Percentiles rank a stretch among this genome's conserved stretches.
These are phyloP conservation scores for Euleptes europaea DNA, from an alignment of 2,113 vertebrate species.

Conservation along the genomic window DNA sequence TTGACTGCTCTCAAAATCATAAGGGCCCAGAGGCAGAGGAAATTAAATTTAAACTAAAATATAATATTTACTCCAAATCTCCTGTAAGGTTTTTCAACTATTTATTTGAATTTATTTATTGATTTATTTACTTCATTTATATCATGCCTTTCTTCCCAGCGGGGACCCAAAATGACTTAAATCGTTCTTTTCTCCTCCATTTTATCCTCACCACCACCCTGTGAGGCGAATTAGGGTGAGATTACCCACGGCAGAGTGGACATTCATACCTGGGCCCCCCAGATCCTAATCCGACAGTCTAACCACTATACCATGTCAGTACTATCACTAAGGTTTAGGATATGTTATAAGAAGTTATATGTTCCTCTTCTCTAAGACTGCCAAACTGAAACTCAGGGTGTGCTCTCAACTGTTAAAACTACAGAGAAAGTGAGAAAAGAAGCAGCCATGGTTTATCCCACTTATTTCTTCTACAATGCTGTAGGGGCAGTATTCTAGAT, in stretches of 20 bases:
- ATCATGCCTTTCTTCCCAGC: too few species aligned
- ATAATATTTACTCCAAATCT: not conserved
- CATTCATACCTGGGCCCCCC: too few species aligned
- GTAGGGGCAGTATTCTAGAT: not conserved
- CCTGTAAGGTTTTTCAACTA: not conserved
- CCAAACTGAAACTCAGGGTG: not conserved
- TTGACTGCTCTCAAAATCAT: not conserved
- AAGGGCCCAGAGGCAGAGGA: not conserved
- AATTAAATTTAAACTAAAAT: not conserved
- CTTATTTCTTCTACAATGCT: not conserved
- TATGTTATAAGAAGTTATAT: not conserved
- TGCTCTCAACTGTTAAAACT: not conserved
- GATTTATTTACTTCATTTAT: too few species aligned
- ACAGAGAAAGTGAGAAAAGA: not conserved
- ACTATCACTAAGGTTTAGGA: not conserved
- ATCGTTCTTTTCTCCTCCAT: too few species aligned
- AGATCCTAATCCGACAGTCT: too few species aligned
- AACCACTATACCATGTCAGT: too few species aligned
- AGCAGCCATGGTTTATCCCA: not conserved
- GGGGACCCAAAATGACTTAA: too few species aligned
- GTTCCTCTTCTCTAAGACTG: not conserved
- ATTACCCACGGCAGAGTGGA: too few species aligned
- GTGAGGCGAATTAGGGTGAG: too few species aligned
- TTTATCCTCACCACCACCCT: too few species aligned
- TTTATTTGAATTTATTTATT: not conserved